These are phyloP conservation scores for Megalonaias nervosa DNA, from an alignment of 1,140 invertebrate species.

Conservation along the genomic window DNA sequence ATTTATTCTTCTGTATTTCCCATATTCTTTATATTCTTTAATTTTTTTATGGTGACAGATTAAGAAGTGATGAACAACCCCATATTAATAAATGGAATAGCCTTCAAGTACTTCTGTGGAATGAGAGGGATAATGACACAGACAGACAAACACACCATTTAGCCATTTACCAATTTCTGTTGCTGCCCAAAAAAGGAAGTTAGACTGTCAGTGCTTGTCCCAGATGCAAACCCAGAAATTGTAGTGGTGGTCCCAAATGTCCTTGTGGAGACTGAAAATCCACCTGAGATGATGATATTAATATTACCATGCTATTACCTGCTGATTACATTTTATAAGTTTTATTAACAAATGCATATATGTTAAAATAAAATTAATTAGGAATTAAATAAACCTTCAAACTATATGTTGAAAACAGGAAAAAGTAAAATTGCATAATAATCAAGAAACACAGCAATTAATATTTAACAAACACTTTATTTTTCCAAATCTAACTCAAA, in stretches of 20 bases:
- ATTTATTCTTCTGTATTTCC: no score
- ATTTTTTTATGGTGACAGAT: no score
- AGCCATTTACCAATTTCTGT: slow-evolving; percentile 44
- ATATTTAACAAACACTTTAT: neutral
- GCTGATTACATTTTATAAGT: no score
- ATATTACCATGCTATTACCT: neutral
- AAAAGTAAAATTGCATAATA: slow-evolving; percentile 9
- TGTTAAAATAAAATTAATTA: neutral
- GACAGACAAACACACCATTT: neutral
- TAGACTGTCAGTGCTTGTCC: slow-evolving; percentile 44
- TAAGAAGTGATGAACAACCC: no score
- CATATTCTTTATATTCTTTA: no score
- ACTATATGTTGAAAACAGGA: neutral
- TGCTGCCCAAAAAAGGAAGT: slow-evolving; percentile 57
- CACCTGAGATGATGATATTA: slow-evolving; percentile 20
- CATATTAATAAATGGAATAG: no score
- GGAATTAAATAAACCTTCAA: slow-evolving; percentile 5
- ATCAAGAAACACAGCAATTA: neutral
- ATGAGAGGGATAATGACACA: neutral
- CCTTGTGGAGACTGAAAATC: slow-evolving; percentile 54
- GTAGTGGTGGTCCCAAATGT: slow-evolving; percentile 47
- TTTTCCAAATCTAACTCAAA: neutral
- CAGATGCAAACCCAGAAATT: slow-evolving; percentile 62
- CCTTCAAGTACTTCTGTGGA: neutral
- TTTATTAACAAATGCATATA: no score